Conservation (phyloP, 2,113 vertebrate genomes). For the Pipra filicauda region DNA sequence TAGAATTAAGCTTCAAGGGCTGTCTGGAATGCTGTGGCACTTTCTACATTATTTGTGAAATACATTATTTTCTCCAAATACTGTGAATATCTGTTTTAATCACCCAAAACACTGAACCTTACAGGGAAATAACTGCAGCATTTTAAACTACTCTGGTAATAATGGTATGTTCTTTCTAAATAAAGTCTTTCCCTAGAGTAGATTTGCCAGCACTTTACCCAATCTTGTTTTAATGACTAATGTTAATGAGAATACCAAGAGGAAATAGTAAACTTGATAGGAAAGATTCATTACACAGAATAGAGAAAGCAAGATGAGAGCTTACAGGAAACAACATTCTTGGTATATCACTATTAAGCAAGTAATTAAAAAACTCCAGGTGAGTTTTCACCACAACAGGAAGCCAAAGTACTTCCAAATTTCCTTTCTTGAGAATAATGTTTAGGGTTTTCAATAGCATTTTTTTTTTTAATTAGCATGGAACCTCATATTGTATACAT, state of each 20-base stretch:
- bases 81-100: neutral
- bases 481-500: neutral
- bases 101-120: neutral
- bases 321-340: neutral
- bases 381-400: neutral
- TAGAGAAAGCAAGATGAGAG: neutral
- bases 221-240: neutral
- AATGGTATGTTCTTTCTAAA: neutral
- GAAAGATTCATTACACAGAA: neutral
- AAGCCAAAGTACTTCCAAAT: neutral
- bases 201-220: neutral
- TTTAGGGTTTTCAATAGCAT: neutral
- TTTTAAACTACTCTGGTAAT: neutral
- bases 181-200: neutral
- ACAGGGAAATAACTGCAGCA: neutral
- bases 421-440: neutral
- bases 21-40: neutral
- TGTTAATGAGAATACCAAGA: constrained; percentile 7
- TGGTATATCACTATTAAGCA: neutral
- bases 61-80: neutral
- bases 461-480: neutral
- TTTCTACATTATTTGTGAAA: neutral
- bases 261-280: neutral
- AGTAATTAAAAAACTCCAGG: neutral
- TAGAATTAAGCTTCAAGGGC: neutral